Evolutionary conservation across 2,113 vertebrate species (phyloP), one percentile per base, ranked within the genome.

Genomic region (Laticauda colubrina): DNA sequence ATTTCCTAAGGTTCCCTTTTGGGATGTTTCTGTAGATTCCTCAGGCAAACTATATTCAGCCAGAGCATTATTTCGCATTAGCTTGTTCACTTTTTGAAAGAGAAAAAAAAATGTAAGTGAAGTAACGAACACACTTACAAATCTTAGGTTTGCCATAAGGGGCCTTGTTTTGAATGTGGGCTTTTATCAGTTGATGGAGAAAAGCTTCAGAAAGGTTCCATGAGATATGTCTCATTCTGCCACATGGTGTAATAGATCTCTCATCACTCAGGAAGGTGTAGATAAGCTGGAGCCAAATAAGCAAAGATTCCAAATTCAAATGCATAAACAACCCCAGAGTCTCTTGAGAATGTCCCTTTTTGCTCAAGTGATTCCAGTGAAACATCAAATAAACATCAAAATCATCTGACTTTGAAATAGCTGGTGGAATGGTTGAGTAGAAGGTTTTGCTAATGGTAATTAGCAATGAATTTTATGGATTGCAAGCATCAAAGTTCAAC

Each of bases 131-230:
- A 5, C 29, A 39, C 1, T 53, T 23, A n/a, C 48, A 3, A 3
- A 10, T 8, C 3, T 45, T n/a, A 1, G 14, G 34, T 55, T 55
- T 39, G 15, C 51, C 53, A 88, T 56, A 7, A 56, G 87, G 55
- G 15, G 51, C 53, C 48, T n/a, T 34, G n/a, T 88, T 88, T 29
- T 53, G 59, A 51, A 34, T 39, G 7, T 34, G 24, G 34, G n/a
- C 21, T 26, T 69, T 90, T 81, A 56, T 85, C n/a, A 55, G 51
- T 56, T 94, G 56, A 85, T 95, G 3, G 91, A n/a, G 87, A 34
- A 95, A 88, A 51, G 88, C n/a, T 91, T 94, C 26, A 92, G 75
- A 91, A 81, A 20, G 54, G 1, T 14, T 12, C 54, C 51, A 26
- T 39, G 29, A 26, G 26, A n/a, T 24, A 54, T 14, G 94, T 0